Evolutionary conservation across 2,113 vertebrate species (phyloP).

Genomic region (Pterophyllum scalare): DNA sequence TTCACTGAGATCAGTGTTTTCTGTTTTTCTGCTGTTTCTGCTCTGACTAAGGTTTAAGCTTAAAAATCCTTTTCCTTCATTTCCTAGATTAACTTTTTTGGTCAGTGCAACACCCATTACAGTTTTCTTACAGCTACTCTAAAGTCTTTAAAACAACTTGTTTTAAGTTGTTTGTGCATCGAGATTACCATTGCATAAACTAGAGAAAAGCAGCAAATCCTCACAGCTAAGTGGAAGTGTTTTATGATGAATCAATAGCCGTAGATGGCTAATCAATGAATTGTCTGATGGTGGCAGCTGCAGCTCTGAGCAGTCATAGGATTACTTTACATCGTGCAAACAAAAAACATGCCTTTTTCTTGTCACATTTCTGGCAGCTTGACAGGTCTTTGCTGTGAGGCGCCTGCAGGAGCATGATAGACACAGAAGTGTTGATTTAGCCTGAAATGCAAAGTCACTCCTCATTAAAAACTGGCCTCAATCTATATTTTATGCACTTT

Average conservation of each 20-base stretch:
- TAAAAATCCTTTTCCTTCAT: not conserved
- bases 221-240: not conserved
- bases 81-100: not conserved
- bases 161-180: not conserved
- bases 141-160: not conserved
- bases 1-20: not conserved
- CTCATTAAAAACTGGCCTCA: not conserved
- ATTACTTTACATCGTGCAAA: slow-evolving; percentile 4
- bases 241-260: not conserved
- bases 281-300: not conserved
- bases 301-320: not conserved
- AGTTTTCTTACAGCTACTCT: not conserved
- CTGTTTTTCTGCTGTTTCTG: not conserved
- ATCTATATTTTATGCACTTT: not conserved
- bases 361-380: not conserved
- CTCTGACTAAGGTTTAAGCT: not conserved
- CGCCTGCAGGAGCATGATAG: slow-evolving; percentile 9
- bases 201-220: not conserved
- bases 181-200: not conserved
- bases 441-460: slow-evolving; percentile 4
- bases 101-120: not conserved
- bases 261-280: not conserved
- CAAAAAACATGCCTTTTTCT: not conserved
- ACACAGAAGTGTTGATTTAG: slow-evolving; percentile 3
- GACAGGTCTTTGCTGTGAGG: slow-evolving; percentile 3